Base-by-base conservation (phyloP, 2,888 invertebrate genomes). In the Zelleria hepariella region DNA sequence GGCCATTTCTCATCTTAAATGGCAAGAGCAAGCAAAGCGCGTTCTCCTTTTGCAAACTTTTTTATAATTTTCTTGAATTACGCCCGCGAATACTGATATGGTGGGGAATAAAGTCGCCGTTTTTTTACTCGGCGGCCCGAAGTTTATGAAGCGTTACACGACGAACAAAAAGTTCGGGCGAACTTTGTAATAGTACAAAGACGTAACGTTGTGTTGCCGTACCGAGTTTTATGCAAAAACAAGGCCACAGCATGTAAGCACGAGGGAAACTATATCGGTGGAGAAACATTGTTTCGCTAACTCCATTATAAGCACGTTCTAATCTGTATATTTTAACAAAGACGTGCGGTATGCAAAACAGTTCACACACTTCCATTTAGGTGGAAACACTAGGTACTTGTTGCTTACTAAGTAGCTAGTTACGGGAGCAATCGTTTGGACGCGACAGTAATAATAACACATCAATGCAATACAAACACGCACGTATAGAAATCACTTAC, bases 1-100 rank as follows among this genome's bases (percentile, higher is more conserved):
- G 79, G 73, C 80, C 84, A 85, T 86, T 84, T 83, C 79, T 85
- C 85, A 84, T 82, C 78, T 79, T 75, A 81, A 86, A 85, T 76
- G 77, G 75, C 76, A 75, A 77, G 77, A 76, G 77, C 77, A 78
- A 76, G 77, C 77, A 78, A 71, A 70, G 74, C 70, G 72, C 66
- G 64, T 65, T 65, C 54, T 61, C 59, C 42, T 58, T 52, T 60
- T 62, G 51, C 27, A 63, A 64, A 61, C 69, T 69, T 73, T 73
- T 71, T 70, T 67, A 58, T 60, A 65, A 60, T 64, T 63, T 60
- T 58, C 60, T 62, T 61, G 55, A 58, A 52, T 58, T 61, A 57
- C 52, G 59, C 18, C 57, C 49, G 20, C 20, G 24, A 23, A 24
- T 57, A 27, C 10, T 32, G 51, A 51, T 25, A 59, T 32, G 51